Base-by-base conservation (phyloP, 2,888 invertebrate genomes). In the Sylvicola cinctus region DNA sequence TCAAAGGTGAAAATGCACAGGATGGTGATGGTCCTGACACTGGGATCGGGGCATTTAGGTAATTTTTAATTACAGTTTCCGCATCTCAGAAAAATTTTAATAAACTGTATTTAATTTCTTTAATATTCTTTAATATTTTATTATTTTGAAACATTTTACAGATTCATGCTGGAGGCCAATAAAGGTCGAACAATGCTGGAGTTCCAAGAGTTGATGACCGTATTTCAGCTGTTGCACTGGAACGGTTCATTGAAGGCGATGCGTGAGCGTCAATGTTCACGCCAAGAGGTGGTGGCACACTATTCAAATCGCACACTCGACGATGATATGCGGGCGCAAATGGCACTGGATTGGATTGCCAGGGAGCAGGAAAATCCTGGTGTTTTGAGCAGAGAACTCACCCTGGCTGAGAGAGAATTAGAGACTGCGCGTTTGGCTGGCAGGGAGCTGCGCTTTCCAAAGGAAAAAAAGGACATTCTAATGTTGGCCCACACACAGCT, bases 151-250 rank as follows among this genome's bases (percentile, higher is more conserved):
- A 27, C 8, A 29, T 31, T 25, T 38, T 28, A 16, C 41, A 74
- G 78, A 49, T 75, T 75, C 49, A 75, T 75, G 75, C 56, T 75
- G 44, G 74, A 71, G 59, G 70, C 69, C 23, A 85, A 81, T 58
- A 88, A 85, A 43, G 90, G 90, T 10, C 73, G 87, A 42, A 88
- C 90, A 34, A 90, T 91, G 90, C 65, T 91, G 42, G 90, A 91
- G 58, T 91, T 90, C 63, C 90, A 91, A 59, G 90, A 91, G 55
- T 62, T 91, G 48, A 91, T 91, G 91, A 91, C 90, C n/a, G 90
- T 91, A 32, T 91, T 91, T 61, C 90, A 91, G 61, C 65, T 91
- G 43, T 65, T 91, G 34, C 91, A 91, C 60, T 91, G 91, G 91
- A 91, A 91, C 56, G 91, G 91, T n/a, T 87, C 85, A 43, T 60